phyloP scores from a whole-genome alignment of 2,888 invertebrate genomes.

The Aromia moschata region DNA sequence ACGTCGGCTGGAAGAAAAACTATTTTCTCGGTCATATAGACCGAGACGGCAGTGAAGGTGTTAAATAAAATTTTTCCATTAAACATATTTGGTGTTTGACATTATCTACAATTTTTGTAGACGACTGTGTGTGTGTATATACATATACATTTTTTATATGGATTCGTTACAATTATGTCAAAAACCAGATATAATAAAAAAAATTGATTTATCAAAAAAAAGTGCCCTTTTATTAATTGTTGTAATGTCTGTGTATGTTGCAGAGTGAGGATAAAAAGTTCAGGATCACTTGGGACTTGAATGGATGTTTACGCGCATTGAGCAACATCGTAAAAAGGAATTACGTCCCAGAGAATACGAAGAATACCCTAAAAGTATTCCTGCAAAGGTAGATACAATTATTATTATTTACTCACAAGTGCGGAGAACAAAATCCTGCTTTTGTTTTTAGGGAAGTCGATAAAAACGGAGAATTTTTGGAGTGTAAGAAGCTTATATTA shows the following conservation, averaged over 20 bases:
- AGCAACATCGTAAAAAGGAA: slow-evolving; percentile 65
- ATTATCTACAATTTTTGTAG: too few relatives aligned
- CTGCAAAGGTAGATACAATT: slow-evolving; percentile 61
- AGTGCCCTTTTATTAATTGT: too few relatives aligned
- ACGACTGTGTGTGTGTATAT: too few relatives aligned
- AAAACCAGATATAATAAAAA: too few relatives aligned
- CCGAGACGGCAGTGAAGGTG: too few relatives aligned
- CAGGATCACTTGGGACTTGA: slow-evolving; percentile 71
- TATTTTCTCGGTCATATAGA: too few relatives aligned
- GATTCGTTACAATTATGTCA: slow-evolving; percentile 43
- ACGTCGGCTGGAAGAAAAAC: too few relatives aligned
- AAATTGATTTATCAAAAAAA: too few relatives aligned
- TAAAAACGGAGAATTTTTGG: slow-evolving; percentile 39
- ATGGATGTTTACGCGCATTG: slow-evolving; percentile 70
- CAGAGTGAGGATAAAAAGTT: slow-evolving; percentile 76
- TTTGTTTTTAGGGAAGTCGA: slow-evolving; percentile 46
- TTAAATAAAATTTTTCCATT: too few relatives aligned
- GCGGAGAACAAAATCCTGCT: too few relatives aligned
- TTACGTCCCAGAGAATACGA: slow-evolving; percentile 66
- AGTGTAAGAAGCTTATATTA: slow-evolving; percentile 46
- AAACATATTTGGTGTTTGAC: too few relatives aligned
- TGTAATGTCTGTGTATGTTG: too few relatives aligned
- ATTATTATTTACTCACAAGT: background rate
- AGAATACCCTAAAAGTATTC: slow-evolving; percentile 65
- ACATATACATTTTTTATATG: slow-evolving; percentile 31